Evolutionary conservation across 2,113 vertebrate genomes (phyloP).

Genomic region (Syngnathus floridae): DNA sequence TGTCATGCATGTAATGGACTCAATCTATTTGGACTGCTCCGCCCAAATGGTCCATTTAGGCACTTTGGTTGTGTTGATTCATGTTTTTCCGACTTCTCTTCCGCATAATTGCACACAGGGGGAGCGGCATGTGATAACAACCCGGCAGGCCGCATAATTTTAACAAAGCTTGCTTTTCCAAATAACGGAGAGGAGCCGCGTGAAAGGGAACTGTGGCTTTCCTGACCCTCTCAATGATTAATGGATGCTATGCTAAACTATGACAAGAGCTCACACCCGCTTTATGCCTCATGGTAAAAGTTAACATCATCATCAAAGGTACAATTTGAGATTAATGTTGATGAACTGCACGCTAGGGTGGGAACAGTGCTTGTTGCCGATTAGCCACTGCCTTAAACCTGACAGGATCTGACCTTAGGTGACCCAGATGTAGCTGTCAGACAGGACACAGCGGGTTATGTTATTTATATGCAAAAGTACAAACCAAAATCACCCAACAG

Average conservation of each 20-base stretch:
- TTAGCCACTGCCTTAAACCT: too few species aligned
- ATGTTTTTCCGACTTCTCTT: conserved; percentile 1
- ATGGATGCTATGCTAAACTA: background rate
- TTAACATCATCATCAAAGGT: background rate
- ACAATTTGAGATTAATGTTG: background rate
- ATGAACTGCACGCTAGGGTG: background rate
- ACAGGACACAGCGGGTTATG: too few species aligned
- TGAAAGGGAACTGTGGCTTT: background rate
- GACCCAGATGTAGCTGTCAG: too few species aligned
- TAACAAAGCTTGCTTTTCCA: background rate
- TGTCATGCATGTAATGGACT: background rate
- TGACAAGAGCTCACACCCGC: background rate
- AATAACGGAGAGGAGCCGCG: background rate
- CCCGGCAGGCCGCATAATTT: background rate
- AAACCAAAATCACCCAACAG: too few species aligned
- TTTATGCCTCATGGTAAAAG: background rate
- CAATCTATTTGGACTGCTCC: background rate
- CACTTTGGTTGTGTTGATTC: background rate
- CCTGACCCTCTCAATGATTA: background rate
- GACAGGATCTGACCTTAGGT: too few species aligned
- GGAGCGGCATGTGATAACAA: background rate
- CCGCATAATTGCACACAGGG: background rate
- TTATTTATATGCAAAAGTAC: too few species aligned
- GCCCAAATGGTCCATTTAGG: background rate
- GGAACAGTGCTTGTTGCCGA: background rate